Conservation (phyloP, 2,113 vertebrate species). For the Choloepus hoffmanni region DNA sequence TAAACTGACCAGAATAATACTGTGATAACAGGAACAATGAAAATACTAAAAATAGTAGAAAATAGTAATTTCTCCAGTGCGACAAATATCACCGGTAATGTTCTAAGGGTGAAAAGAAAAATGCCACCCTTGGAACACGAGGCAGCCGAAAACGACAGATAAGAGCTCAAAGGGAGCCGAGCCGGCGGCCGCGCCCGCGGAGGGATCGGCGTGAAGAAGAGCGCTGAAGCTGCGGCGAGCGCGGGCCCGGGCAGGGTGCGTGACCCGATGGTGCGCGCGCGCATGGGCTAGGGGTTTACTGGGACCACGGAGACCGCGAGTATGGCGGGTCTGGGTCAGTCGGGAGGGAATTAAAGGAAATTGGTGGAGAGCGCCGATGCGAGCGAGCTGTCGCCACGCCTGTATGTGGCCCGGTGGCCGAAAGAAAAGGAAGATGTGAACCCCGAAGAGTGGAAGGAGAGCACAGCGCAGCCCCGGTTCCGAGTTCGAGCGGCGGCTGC, state of each 20-base stretch:
- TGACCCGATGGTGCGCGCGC: background rate
- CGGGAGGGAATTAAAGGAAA: background rate
- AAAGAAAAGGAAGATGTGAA: background rate
- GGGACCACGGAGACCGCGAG: background rate
- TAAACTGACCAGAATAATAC: slow-evolving; percentile 1
- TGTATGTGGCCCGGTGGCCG: background rate
- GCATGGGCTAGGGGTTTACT: too few relatives aligned
- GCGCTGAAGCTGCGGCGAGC: background rate
- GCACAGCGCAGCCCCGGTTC: fast-evolving
- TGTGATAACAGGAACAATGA: background rate
- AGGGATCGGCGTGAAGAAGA: background rate
- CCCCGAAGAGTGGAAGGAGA: background rate
- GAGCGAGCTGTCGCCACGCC: background rate
- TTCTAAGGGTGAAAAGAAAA: slow-evolving; percentile 36
- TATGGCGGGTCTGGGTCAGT: background rate
- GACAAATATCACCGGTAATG: background rate
- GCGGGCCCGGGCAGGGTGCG: background rate
- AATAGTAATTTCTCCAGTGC: background rate
- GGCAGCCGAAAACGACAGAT: background rate
- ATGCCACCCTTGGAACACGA: background rate
- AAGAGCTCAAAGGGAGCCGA: background rate
- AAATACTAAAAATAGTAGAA: slow-evolving; percentile 43
- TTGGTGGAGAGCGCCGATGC: background rate
- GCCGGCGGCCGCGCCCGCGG: fast-evolving
- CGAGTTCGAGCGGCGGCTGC: fast-evolving